Evolutionary conservation across 2,113 vertebrate species (phyloP).

Genomic region (Clarias macrocephalus): DNA sequence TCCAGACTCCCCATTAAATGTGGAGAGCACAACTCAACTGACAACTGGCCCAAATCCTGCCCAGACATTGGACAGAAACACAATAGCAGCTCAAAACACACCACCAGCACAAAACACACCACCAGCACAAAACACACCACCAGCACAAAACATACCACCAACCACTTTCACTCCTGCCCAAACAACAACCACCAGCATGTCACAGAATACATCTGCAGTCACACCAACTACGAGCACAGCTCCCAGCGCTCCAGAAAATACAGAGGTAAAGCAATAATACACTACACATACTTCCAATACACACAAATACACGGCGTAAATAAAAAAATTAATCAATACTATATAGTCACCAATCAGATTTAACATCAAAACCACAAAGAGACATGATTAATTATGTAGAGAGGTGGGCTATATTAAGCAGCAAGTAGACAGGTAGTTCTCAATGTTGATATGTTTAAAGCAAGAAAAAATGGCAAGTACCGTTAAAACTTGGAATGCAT

Average conservation of each 20-base stretch:
- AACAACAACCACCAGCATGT: conserved; percentile 4
- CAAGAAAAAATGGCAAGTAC: too few relatives aligned
- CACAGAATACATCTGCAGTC: conserved; percentile 24
- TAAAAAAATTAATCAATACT: neutral
- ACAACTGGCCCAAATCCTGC: conserved; percentile 11
- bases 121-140: too few relatives aligned
- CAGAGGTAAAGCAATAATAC: conserved; percentile 38
- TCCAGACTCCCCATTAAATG: conserved; percentile 40
- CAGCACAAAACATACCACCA: conserved; percentile 16
- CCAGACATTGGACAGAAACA: neutral
- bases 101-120: too few relatives aligned
- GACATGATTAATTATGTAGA: too few relatives aligned
- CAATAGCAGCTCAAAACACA: too few relatives aligned
- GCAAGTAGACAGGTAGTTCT: too few relatives aligned
- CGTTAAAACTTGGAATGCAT: too few relatives aligned
- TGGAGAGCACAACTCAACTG: neutral
- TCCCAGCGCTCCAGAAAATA: conserved; percentile 13
- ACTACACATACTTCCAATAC: neutral
- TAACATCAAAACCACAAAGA: too few relatives aligned
- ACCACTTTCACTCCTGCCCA: conserved; percentile 5
- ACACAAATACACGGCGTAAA: neutral
- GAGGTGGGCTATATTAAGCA: too few relatives aligned
- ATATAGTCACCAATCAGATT: too few relatives aligned
- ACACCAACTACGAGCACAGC: conserved; percentile 15
- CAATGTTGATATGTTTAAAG: too few relatives aligned